phyloP scores from a whole-genome alignment of 92 coral and sea anemone genomes.

The Parazoanthus swiftii region DNA sequence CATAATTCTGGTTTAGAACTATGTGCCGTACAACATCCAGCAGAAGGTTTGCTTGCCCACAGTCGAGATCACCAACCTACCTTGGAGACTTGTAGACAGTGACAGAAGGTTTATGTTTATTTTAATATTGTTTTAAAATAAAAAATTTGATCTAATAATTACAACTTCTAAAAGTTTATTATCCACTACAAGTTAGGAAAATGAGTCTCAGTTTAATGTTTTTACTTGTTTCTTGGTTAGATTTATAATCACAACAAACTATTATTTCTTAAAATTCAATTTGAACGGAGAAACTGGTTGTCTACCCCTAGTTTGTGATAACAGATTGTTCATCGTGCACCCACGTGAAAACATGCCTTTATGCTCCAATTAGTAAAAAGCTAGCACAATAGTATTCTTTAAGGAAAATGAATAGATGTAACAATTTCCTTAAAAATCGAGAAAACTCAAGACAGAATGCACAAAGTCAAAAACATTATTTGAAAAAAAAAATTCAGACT shows the following conservation, averaged over 20 bases:
- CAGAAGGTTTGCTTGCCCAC: background rate
- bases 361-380: background rate
- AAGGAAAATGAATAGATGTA: too few relatives aligned
- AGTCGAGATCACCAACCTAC: background rate
- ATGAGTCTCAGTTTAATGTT: background rate
- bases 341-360: background rate
- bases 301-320: constrained; percentile 35
- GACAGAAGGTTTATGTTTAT: background rate
- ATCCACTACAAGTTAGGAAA: background rate
- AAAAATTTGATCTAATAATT: too few relatives aligned
- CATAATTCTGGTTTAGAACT: too few relatives aligned
- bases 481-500: too few relatives aligned
- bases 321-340: constrained; percentile 28
- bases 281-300: background rate
- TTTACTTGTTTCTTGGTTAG: background rate
- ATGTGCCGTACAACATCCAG: too few relatives aligned
- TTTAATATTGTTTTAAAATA: background rate
- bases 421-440: background rate
- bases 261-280: too few relatives aligned
- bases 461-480: background rate
- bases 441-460: background rate
- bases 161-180: too few relatives aligned
- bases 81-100: background rate
- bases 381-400: background rate
- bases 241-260: background rate